Evolutionary conservation across 2,888 invertebrate species (phyloP).

Genomic region (Lampropteryx suffumata): DNA sequence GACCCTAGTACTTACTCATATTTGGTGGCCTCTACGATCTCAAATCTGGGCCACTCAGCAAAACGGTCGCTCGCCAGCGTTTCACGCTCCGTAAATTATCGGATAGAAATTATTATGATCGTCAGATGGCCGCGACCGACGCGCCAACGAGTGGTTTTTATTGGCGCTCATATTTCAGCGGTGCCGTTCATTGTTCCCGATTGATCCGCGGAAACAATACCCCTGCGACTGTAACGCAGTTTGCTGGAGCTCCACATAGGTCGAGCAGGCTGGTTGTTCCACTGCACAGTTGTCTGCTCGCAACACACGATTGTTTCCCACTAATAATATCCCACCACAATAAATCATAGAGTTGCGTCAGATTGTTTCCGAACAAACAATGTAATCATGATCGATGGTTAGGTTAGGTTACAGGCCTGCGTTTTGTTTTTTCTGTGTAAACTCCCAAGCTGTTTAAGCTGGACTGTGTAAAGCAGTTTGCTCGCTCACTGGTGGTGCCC

Average conservation of each 20-base stretch:
- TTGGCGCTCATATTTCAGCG: constrained; percentile 19
- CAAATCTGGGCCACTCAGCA: background rate
- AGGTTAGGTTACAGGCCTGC: too few relatives aligned
- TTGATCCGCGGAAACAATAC: constrained; percentile 13
- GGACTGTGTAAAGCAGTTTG: background rate
- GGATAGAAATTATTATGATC: constrained; percentile 6
- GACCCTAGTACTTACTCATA: too few relatives aligned
- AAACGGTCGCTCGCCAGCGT: background rate
- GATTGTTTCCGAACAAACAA: too few relatives aligned
- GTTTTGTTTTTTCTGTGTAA: too few relatives aligned
- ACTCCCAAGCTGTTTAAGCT: background rate
- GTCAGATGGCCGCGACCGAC: constrained; percentile 2
- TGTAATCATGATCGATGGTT: too few relatives aligned
- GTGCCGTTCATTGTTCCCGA: constrained; percentile 6
- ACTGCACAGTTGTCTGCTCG: too few relatives aligned
- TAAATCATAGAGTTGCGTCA: too few relatives aligned
- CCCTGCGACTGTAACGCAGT: constrained; percentile 8
- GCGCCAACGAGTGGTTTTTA: constrained; percentile 24
- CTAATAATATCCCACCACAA: too few relatives aligned
- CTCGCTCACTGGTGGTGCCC: background rate
- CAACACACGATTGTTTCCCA: too few relatives aligned
- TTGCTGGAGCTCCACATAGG: too few relatives aligned
- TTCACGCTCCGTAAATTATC: constrained; percentile 5
- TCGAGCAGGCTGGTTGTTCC: too few relatives aligned
- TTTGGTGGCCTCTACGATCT: too few relatives aligned